Conservation (phyloP, 1,140 invertebrate genomes). For the Ectropis grisescens region DNA sequence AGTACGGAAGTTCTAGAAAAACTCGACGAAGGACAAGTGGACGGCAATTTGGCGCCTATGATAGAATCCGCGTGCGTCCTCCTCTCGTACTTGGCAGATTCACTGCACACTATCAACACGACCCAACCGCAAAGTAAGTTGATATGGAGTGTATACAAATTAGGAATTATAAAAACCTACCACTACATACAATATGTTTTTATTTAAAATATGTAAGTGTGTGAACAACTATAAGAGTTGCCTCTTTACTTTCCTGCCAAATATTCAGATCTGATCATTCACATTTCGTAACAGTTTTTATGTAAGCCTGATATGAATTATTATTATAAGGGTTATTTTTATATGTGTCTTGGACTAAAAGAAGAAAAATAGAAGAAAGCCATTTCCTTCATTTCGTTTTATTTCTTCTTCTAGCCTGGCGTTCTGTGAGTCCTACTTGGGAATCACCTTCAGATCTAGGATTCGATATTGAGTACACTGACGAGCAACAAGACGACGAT, state of each 20-base stretch:
- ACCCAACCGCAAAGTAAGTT: constrained; percentile 42
- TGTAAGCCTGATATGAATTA: too few species aligned
- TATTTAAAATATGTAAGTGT: too few species aligned
- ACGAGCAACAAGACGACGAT: constrained; percentile 90
- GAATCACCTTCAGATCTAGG: constrained; percentile 83
- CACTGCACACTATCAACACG: constrained; percentile 73
- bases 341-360: too few species aligned
- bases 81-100: constrained; percentile 80
- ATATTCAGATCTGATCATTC: too few species aligned
- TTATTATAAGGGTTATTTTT: too few species aligned
- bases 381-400: constrained; percentile 5
- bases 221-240: too few species aligned
- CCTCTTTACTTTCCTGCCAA: too few species aligned
- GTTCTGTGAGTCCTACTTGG: constrained; percentile 79
- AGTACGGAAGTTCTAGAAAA: constrained; percentile 54
- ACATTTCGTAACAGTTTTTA: too few species aligned
- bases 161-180: too few species aligned
- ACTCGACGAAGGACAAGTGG: constrained; percentile 68
- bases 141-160: too few species aligned
- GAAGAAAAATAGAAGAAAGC: too few species aligned
- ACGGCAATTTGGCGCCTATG: constrained; percentile 62
- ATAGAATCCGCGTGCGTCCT: constrained; percentile 85
- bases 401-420: constrained; percentile 72
- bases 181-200: too few species aligned
- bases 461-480: constrained; percentile 85